These are phyloP conservation scores for Melangyna quadrimaculata DNA, from an alignment of 2,888 invertebrate species.

Conservation along the genomic window DNA sequence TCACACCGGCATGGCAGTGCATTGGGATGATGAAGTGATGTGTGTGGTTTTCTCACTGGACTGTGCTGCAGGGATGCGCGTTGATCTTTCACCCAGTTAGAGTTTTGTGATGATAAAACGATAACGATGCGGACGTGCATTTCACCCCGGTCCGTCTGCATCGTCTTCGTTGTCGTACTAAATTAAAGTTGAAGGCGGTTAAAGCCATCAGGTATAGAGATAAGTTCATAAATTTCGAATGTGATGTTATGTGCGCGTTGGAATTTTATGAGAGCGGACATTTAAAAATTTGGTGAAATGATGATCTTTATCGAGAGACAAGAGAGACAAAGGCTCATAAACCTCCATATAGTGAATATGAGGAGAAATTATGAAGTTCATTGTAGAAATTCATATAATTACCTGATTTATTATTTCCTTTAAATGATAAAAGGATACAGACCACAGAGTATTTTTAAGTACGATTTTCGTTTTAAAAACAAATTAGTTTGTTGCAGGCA, in stretches of 20 bases:
- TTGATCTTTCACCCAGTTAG: conserved; percentile 71
- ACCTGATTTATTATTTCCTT: conserved; percentile 64
- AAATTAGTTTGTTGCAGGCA: too few species aligned
- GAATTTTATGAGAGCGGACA: conserved; percentile 67
- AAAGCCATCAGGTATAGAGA: conserved; percentile 44
- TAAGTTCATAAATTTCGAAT: conserved; percentile 63
- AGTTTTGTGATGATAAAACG: conserved; percentile 64
- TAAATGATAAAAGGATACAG: background rate
- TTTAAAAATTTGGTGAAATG: conserved; percentile 68
- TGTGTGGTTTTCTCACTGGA: conserved; percentile 56
- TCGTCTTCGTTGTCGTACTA: too few species aligned
- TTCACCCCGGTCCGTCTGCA: conserved; percentile 65
- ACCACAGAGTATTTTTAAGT: background rate
- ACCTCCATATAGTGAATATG: background rate
- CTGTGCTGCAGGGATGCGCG: conserved; percentile 3
- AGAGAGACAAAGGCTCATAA: conserved; percentile 35
- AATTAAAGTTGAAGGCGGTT: conserved; percentile 45
- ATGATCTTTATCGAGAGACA: conserved; percentile 55
- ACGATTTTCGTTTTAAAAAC: background rate
- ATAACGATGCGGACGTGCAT: conserved; percentile 69
- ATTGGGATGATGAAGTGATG: conserved; percentile 64
- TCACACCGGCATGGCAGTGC: conserved; percentile 10
- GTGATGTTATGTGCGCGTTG: conserved; percentile 66
- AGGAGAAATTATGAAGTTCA: background rate
- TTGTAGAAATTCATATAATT: conserved; percentile 3